Evolutionary conservation across 2,888 invertebrate genomes (phyloP), one percentile per base, ranked within the genome.

Genomic region (Liopterus haemorrhoidalis): DNA sequence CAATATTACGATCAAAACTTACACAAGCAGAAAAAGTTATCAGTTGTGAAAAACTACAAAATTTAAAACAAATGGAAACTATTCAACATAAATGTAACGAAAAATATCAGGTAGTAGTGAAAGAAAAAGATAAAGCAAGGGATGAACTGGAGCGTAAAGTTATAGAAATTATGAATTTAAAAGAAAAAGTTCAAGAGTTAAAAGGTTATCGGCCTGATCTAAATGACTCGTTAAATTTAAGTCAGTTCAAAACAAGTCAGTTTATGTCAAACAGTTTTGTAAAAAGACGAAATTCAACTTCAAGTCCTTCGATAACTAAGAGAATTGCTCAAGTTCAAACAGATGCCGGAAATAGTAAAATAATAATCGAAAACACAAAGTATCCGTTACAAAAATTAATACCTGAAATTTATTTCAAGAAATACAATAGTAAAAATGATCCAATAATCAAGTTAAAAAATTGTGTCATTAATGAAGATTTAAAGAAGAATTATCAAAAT

Each of bases 81-180:
- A 67, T 69, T 0, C 70, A 73, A 51, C 66, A 67, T 53, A 74
- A 76, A 50, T 75, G 71, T 70, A 69, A 65, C 1, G 71, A 73
- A 4, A 75, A 75, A 56, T 54, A 75, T 8, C 53, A 58, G 9
- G 51, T 54, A 2, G 66, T 63, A 14, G 70, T 67, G 19, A 70
- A 61, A 39, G 70, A 75, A 53, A 57, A 72, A 52, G 64, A 66
- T 42, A 67, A 70, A 51, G 61, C 74, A 36, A 68, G 67, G 52
- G 74, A 71, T 40, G 71, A 76, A 57, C 60, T 78, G 31, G 76
- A 77, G 56, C 76, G 76, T 58, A 77, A 77, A 69, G 76, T 75
- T 39, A 59, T 78, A 21, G 76, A 77, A 67, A 72, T 77, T 57
- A 70, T 71, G 40, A 76, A 74, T 54, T 59, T 73, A 31, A 77